Evolutionary conservation across 2,113 vertebrate genomes (phyloP), one percentile per base, ranked within the genome.

Genomic region (Ophthalmolycus amberensis): DNA sequence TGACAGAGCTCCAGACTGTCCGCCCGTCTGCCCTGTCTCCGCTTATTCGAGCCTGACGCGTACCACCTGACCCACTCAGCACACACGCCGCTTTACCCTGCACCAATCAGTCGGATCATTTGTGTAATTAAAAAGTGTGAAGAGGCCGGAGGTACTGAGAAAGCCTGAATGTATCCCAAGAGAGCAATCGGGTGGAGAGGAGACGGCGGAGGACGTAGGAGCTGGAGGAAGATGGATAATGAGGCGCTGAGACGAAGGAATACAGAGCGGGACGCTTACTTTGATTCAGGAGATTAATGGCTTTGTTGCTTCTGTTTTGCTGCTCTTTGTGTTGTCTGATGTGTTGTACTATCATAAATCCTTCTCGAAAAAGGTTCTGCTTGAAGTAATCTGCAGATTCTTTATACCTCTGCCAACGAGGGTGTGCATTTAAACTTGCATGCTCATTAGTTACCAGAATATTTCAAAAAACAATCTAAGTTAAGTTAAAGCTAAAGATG

Each of bases 81-180:
- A 83, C 69, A 50, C 48, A 22, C 0, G 25, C 25, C 14, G 1
- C 27, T 50, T 50, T 2, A 68, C 59, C 8, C 25, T 14, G 65
- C 56, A 48, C 34, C 71, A 76, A 77, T 80, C 74, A 77, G 32
- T 38, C 44, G n/a, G 16, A 82, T 88, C 56, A 79, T 85, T 71
- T 75, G 71, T 50, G 74, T 79, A 86, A 91, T 88, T 89, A 86
- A 62, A 81, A 85, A 44, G 60, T 67, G 66, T 20, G 69, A 85
- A 60, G 74, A 75, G 15, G 15, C 18, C 67, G 75, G 44, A 75
- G 58, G 40, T 50, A 76, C 27, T 14, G 32, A 76, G 85, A 66
- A 71, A 80, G 34, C 11, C 64, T 58, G 15, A 11, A 46, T 32
- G 29, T 25, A 4, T 79, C 86, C 65, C 84, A 4, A 0, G 79